phyloP scores from a whole-genome alignment of 2,888 invertebrate species.

The Morpho helenor region DNA sequence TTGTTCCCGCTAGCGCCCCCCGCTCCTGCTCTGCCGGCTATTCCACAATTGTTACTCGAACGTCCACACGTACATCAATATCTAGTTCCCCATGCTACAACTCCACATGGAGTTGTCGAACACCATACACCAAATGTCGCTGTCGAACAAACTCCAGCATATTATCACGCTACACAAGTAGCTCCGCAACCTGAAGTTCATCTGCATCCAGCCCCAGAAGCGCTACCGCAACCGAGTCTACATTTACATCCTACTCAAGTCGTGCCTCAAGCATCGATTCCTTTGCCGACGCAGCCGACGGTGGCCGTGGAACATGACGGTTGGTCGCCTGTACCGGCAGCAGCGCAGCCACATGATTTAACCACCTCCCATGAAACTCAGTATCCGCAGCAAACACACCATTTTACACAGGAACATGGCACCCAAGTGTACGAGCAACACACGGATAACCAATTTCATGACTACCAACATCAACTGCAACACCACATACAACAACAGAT shows the following conservation, averaged over 20 bases:
- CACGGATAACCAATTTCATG: conserved; percentile 49
- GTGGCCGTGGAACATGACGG: conserved; percentile 57
- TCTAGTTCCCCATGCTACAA: conserved; percentile 39
- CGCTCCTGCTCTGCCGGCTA: conserved; percentile 26
- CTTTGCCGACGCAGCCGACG: conserved; percentile 33
- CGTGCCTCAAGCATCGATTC: conserved; percentile 31
- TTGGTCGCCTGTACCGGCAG: conserved; percentile 58
- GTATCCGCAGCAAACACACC: conserved; percentile 45
- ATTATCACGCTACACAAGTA: conserved; percentile 17
- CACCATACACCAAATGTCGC: conserved; percentile 37
- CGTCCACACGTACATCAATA: conserved; percentile 51
- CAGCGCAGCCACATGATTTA: conserved; percentile 45
- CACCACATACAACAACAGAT: conserved; percentile 66
- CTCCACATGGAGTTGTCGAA: conserved; percentile 40
- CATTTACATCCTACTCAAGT: conserved; percentile 28
- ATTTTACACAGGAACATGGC: conserved; percentile 59
- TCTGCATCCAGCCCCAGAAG: conserved; percentile 15
- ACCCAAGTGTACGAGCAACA: conserved; percentile 66
- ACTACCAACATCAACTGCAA: conserved; percentile 58
- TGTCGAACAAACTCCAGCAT: conserved; percentile 34
- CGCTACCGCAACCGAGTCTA: conserved; percentile 14
- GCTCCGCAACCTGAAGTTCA: conserved; percentile 16
- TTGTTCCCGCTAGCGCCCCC: conserved; percentile 35
- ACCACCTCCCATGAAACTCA: conserved; percentile 38
- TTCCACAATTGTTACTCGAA: conserved; percentile 40